A percentile compares a stretch with the other conserved stretches of the same genome.
Conservation (phyloP, 2,888 invertebrate genomes). For the Ariolimax columbianus region DNA sequence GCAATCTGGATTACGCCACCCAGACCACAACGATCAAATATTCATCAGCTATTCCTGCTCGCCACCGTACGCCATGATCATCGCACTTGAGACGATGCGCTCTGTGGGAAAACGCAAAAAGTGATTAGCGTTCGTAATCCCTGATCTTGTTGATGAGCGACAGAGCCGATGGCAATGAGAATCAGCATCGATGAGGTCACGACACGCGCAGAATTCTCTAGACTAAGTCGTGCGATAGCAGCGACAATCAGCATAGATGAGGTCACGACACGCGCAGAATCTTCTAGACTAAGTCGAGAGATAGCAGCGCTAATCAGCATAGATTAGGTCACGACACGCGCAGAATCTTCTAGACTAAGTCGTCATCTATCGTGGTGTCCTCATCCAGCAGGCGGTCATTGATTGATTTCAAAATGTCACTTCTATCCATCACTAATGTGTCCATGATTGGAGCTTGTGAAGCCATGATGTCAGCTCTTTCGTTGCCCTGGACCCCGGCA, state of each 20-base stretch:
- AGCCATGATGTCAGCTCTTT: no score
- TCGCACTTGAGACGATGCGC: neutral
- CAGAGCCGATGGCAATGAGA: neutral
- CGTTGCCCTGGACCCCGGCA: no score
- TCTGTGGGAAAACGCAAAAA: neutral
- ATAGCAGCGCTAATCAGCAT: neutral
- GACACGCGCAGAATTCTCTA: no score
- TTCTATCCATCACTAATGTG: no score
- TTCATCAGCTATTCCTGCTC: neutral
- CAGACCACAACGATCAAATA: neutral
- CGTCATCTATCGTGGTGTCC: no score
- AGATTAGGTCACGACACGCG: neutral
- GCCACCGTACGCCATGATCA: neutral
- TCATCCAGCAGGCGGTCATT: no score
- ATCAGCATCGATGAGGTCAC: neutral
- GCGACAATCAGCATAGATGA: neutral
- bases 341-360: no score
- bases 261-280: neutral
- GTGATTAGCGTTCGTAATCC: neutral
- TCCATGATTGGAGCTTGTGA: no score
- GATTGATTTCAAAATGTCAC: no score
- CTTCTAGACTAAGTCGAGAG: no score
- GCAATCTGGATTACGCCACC: neutral
- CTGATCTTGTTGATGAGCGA: neutral
- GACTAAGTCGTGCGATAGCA: no score